Evolutionary conservation across 92 coral and sea anemone species (phyloP).

Genomic region (Galaxea fascicularis): DNA sequence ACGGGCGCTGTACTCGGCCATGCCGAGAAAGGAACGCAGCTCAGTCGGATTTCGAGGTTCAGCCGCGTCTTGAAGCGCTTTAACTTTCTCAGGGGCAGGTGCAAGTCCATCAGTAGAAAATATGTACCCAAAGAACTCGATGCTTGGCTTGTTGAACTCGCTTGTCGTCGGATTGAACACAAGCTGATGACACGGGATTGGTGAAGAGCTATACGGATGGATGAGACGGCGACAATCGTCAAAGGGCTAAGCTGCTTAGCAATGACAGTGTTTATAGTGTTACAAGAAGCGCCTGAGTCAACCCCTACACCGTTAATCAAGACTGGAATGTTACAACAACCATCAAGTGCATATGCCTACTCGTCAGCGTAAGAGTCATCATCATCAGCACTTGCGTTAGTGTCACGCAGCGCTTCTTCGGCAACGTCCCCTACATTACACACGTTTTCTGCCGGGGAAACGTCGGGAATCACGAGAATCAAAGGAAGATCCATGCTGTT

Average conservation of each 20-base stretch:
- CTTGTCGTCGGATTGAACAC: background rate
- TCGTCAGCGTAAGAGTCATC: no score
- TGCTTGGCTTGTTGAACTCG: background rate
- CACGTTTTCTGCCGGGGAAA: background rate
- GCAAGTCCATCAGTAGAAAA: background rate
- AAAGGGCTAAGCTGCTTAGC: no score
- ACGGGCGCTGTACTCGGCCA: background rate
- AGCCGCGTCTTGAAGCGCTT: no score
- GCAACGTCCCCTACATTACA: background rate
- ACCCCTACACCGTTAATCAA: no score
- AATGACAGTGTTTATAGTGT: no score
- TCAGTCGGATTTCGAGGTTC: background rate
- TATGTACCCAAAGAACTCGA: background rate
- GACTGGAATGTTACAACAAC: no score
- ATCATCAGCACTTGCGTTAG: background rate
- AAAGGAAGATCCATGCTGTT: no score
- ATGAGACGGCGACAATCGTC: no score
- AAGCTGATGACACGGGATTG: background rate
- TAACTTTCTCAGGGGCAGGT: no score
- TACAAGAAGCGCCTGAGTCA: no score
- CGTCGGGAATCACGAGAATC: no score
- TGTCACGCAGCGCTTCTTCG: background rate
- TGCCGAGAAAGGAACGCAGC: background rate
- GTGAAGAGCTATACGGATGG: background rate
- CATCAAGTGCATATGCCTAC: no score